Percentiles rank a stretch among this genome's conserved stretches.
Conservation (phyloP, 2,888 invertebrate species). For the Orchestes rusci region DNA sequence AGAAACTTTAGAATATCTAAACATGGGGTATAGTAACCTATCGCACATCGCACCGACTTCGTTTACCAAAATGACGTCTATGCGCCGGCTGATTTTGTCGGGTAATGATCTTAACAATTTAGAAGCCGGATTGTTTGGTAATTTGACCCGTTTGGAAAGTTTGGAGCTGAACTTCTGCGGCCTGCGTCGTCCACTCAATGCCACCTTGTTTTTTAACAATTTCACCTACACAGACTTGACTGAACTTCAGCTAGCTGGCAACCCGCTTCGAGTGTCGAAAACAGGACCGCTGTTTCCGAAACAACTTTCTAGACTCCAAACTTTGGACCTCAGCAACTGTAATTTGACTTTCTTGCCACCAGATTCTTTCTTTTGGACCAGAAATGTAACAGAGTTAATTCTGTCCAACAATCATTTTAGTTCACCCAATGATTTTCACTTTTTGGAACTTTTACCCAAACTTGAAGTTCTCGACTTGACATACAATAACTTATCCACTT, state of each 20-base stretch:
- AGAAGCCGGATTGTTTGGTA: conserved; percentile 60
- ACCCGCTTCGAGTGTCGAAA: conserved; percentile 56
- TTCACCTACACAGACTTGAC: conserved; percentile 56
- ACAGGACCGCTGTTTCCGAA: conserved; percentile 56
- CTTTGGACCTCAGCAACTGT: conserved; percentile 60
- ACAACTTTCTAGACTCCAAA: conserved; percentile 56
- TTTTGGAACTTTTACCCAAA: conserved; percentile 49
- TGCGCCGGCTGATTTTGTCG: conserved; percentile 59
- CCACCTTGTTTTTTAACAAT: conserved; percentile 60
- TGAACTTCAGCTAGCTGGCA: conserved; percentile 61
- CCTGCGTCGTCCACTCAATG: conserved; percentile 54
- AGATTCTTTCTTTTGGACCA: conserved; percentile 54
- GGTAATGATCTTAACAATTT: conserved; percentile 60
- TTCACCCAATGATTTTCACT: conserved; percentile 48
- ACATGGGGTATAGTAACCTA: conserved; percentile 67
- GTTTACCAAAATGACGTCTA: conserved; percentile 61
- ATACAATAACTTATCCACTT: conserved; percentile 55
- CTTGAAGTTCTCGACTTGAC: conserved; percentile 57
- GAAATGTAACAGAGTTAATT: conserved; percentile 56
- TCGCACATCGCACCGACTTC: conserved; percentile 57
- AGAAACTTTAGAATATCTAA: conserved; percentile 58
- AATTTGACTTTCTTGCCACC: conserved; percentile 53
- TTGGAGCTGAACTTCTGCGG: conserved; percentile 65
- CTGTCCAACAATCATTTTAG: conserved; percentile 52
- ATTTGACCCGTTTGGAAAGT: conserved; percentile 58